Evolutionary conservation across 2,797 vertebrate genomes (phyloP).

Genomic region (Corythornis leucogaster): DNA sequence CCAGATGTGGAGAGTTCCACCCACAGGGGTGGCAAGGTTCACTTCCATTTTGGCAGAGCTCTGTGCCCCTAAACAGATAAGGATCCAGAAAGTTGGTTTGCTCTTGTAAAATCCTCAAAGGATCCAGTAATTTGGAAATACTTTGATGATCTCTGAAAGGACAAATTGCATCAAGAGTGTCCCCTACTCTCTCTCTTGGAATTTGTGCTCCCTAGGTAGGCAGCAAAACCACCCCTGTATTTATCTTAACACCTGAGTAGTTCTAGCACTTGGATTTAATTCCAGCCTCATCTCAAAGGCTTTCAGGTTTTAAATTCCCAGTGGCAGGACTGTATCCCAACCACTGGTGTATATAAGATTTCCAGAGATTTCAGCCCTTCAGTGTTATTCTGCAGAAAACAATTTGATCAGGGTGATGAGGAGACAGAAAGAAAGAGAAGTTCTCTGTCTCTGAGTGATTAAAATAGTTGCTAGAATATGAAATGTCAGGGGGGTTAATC

Average conservation of each 20-base stretch:
- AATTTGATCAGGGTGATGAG: background rate
- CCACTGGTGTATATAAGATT: background rate
- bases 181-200: background rate
- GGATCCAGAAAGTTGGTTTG: background rate
- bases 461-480: background rate
- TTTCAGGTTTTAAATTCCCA: background rate
- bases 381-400: background rate
- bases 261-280: background rate
- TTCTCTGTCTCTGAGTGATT: background rate
- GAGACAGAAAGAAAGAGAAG: background rate
- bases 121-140: background rate
- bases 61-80: background rate
- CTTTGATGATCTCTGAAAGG: background rate
- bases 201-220: background rate
- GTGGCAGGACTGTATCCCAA: background rate
- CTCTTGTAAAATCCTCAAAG: background rate
- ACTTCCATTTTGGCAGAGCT: background rate
- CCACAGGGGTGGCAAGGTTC: background rate
- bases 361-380: background rate
- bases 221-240: background rate
- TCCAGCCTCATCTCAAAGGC: background rate
- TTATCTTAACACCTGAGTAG: background rate
- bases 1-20: background rate
- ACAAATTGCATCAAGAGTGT: constrained; percentile 22
- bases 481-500: background rate